Conservation (phyloP, 2,797 vertebrate species). For the Coendou prehensilis region DNA sequence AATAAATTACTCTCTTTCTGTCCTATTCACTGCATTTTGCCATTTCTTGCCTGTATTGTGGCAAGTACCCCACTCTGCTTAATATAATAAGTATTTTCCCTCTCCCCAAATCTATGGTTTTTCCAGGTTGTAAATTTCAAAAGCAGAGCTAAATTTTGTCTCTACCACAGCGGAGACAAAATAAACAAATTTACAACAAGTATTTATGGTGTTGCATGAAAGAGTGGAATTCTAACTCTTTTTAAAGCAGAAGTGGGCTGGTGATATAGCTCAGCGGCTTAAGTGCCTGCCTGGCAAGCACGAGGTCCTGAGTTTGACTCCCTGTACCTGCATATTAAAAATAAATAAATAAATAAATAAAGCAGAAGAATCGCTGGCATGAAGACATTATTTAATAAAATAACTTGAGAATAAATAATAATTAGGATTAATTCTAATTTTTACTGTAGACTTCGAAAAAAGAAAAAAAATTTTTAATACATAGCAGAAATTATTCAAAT, state of each 20-base stretch:
- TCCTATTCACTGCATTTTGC: not conserved
- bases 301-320: too few species aligned
- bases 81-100: not conserved
- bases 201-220: not conserved
- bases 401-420: not conserved
- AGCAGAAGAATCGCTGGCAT: not conserved
- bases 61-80: not conserved
- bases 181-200: not conserved
- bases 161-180: not conserved
- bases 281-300: too few species aligned
- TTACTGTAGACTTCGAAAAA: not conserved
- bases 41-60: not conserved
- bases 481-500: not conserved
- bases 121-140: not conserved
- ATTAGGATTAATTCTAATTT: not conserved
- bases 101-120: not conserved
- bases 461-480: not conserved
- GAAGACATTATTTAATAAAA: conserved; percentile 19
- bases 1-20: not conserved
- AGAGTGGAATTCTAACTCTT: not conserved
- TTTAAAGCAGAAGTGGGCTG: not conserved
- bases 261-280: too few species aligned
- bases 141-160: not conserved
- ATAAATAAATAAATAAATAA: not conserved
- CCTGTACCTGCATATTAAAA: too few species aligned